A percentile compares a stretch with the other conserved stretches of the same genome.
Evolutionary conservation across 2,888 invertebrate genomes (phyloP).

Genomic region (Acrocera orbiculus): DNA sequence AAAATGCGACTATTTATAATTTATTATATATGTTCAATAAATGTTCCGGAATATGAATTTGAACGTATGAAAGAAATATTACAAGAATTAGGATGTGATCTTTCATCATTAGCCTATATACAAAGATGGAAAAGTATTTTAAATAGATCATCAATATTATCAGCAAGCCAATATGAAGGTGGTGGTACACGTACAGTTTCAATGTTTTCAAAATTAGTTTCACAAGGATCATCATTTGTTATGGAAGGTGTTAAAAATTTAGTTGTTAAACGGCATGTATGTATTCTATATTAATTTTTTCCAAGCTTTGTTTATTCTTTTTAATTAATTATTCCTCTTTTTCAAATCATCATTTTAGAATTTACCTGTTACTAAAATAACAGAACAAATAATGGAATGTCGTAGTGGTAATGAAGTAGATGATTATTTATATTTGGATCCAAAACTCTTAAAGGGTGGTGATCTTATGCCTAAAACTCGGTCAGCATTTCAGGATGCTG

Average conservation of each 20-base stretch:
- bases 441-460: constrained; percentile 69
- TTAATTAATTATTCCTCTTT: not conserved
- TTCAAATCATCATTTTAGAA: constrained; percentile 40
- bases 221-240: constrained; percentile 93
- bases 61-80: constrained; percentile 69
- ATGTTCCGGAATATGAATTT: constrained; percentile 65
- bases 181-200: constrained; percentile 91
- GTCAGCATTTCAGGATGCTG: constrained; percentile 65
- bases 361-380: constrained; percentile 82
- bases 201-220: constrained; percentile 96
- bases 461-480: constrained; percentile 45
- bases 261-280: constrained; percentile 92
- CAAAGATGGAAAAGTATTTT: constrained; percentile 62
- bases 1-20: constrained; percentile 87
- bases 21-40: constrained; percentile 69
- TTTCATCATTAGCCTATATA: constrained; percentile 71
- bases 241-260: constrained; percentile 99
- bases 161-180: constrained; percentile 71
- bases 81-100: constrained; percentile 65
- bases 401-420: constrained; percentile 60
- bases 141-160: constrained; percentile 30
- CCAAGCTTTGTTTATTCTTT: not conserved
- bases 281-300: constrained; percentile 21
- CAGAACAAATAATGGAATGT: constrained; percentile 74
- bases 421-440: constrained; percentile 88